These are phyloP conservation scores for Hedya salicella DNA, from an alignment of 2,888 invertebrate genomes.

Conservation along the genomic window DNA sequence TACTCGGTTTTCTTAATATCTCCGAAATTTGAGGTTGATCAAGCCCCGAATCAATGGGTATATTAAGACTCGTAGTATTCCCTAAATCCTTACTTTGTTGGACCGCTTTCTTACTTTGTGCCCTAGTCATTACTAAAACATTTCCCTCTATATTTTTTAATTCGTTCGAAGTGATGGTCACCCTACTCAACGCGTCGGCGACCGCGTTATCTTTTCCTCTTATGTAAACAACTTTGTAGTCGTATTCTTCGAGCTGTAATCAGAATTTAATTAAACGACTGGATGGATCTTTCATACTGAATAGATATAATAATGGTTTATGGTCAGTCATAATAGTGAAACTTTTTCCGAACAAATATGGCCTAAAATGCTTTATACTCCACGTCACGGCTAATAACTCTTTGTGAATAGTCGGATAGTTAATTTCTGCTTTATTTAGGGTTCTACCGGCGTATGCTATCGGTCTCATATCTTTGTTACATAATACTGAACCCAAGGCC, in stretches of 20 bases:
- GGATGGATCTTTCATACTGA: slow-evolving; percentile 20
- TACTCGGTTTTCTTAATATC: not conserved
- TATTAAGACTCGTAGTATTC: slow-evolving; percentile 3
- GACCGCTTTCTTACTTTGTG: slow-evolving; percentile 4
- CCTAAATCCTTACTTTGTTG: not conserved
- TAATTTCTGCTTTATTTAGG: no score
- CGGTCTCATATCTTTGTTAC: no score
- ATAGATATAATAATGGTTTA: no score
- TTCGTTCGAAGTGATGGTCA: slow-evolving; percentile 14
- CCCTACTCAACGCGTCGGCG: slow-evolving; percentile 13
- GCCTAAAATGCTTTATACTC: no score
- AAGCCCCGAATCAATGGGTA: slow-evolving; percentile 2
- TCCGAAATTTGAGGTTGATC: slow-evolving; percentile 16
- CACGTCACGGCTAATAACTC: no score
- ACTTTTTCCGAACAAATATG: no score
- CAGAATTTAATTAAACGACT: slow-evolving; percentile 17
- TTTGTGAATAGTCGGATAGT: no score
- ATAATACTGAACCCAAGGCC: no score
- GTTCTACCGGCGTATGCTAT: no score
- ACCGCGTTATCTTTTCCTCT: not conserved
- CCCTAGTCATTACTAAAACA: slow-evolving; percentile 7
- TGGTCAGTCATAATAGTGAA: slow-evolving; percentile 4
- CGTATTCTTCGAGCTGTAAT: slow-evolving; percentile 5
- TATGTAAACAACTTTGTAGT: slow-evolving; percentile 14
- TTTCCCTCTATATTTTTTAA: not conserved